Evolutionary conservation across 2,113 vertebrate genomes (phyloP), one percentile per base, ranked within the genome.

Genomic region (Pteruthius melanotis): DNA sequence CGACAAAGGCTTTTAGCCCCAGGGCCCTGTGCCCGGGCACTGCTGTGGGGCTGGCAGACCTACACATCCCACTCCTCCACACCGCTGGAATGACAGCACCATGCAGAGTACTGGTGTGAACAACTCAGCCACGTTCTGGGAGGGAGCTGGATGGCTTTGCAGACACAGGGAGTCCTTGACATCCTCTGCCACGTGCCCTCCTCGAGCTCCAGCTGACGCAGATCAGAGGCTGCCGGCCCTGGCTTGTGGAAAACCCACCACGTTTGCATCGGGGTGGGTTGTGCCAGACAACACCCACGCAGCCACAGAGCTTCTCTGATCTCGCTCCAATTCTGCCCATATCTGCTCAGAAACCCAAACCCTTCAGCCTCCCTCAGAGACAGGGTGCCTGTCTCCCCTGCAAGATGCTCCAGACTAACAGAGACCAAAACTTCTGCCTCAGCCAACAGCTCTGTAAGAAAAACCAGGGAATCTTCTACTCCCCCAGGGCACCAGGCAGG

Each of bases 231-330:
- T 91, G 89, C 61, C 4, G 19, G 81, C 84, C 78, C 44, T 18
- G 28, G 60, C 87, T 82, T 16, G 9, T 49, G 8, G 47, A 42
- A 90, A 83, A 40, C 37, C 26, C 59, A 61, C 45, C 5, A 4
- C 11, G 13, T 63, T 44, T 88, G 76, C 89, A 86, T 28, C 68
- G 31, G n/a, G 80, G 37, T 0, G 0, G 27, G 50, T 13, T 14
- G 1, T 6, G 5, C 31, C 76, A 95, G 70, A 86, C 45, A 59
- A 53, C 86, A 39, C 92, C 90, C 76, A 63, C 45, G 0, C 65
- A 61, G 44, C 15, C 59, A 69, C 1, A 0, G 33, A 65, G 56
- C n/a, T 85, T 2, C 78, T 5, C 7, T 0, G 20, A 31, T 28
- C 49, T 84, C 2, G 28, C 59, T 70, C 83, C 54, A 15, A 47